Evolutionary conservation across 2,888 invertebrate genomes (phyloP).

Genomic region (Eudasyphora cyanicolor): DNA sequence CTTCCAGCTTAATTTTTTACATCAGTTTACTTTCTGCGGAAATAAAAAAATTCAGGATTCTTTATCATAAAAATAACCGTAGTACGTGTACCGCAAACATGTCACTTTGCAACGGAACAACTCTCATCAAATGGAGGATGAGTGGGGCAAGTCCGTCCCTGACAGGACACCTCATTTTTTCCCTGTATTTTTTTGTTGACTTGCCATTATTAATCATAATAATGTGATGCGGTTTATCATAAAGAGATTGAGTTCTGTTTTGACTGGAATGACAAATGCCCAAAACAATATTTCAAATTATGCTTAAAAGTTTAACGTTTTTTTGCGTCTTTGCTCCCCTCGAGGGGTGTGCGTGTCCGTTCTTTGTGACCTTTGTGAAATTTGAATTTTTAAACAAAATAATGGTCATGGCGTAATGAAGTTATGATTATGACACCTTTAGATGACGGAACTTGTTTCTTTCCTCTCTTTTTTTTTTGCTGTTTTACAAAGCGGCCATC

Average conservation of each 20-base stretch:
- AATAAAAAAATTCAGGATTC: neutral
- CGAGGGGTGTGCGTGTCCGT: neutral
- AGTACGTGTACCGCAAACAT: neutral
- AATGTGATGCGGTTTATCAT: neutral
- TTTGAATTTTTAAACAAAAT: constrained; percentile 14
- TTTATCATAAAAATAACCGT: neutral
- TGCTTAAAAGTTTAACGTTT: neutral
- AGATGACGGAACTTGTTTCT: constrained; percentile 14
- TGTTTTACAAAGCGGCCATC: neutral
- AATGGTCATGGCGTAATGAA: constrained; percentile 8
- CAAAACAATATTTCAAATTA: neutral
- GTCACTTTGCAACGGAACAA: neutral
- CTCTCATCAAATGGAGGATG: neutral
- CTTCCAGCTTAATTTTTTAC: too few species aligned
- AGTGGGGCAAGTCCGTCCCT: too few species aligned
- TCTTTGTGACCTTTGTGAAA: neutral
- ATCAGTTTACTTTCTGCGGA: too few species aligned
- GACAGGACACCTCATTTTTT: too few species aligned
- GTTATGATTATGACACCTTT: constrained; percentile 50
- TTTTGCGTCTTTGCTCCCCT: neutral
- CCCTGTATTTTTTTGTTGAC: neutral
- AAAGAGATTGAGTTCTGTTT: neutral
- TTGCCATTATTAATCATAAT: neutral
- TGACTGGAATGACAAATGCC: neutral
- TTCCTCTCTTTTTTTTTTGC: neutral